A percentile compares a stretch with the other conserved stretches of the same genome.
phyloP scores from a whole-genome alignment of 2,797 vertebrate species.

The Hoplostethus mediterraneus region DNA sequence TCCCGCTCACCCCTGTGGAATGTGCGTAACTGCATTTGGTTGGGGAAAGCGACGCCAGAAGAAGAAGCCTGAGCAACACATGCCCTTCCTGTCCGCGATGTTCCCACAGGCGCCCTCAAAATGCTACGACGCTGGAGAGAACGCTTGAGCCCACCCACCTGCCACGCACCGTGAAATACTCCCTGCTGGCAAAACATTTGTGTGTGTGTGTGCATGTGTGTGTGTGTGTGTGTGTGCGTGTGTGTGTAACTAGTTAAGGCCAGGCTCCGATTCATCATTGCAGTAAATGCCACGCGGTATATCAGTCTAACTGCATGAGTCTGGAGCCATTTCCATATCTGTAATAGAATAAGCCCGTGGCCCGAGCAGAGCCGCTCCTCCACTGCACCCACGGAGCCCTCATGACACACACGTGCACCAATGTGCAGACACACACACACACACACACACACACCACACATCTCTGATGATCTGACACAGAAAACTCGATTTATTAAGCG shows the following conservation, averaged over 20 bases:
- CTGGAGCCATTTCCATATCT: slow-evolving; percentile 72
- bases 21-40: slow-evolving; percentile 22
- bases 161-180: neutral
- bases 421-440: neutral
- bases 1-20: slow-evolving; percentile 30
- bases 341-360: slow-evolving; percentile 69
- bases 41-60: neutral
- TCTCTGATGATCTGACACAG: slow-evolving; percentile 74
- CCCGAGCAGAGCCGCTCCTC: slow-evolving; percentile 52
- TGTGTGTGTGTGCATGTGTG: slow-evolving; percentile 15
- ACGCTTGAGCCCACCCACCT: slow-evolving; percentile 30
- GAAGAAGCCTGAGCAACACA: slow-evolving; percentile 11
- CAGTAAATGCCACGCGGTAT: slow-evolving; percentile 72
- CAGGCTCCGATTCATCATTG: slow-evolving; percentile 66
- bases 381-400: slow-evolving; percentile 36
- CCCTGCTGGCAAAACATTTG: slow-evolving; percentile 2
- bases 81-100: slow-evolving; percentile 19
- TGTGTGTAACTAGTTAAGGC: slow-evolving; percentile 59
- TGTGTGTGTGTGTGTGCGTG: neutral
- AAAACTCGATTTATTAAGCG: slow-evolving; percentile 74
- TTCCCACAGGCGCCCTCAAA: slow-evolving; percentile 10
- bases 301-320: slow-evolving; percentile 66
- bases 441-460: slow-evolving; percentile 28
- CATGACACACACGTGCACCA: slow-evolving; percentile 52
- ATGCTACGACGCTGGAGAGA: slow-evolving; percentile 10